These are phyloP conservation scores for Magallana gigas DNA, from an alignment of 1,140 invertebrate genomes.

Conservation along the genomic window DNA sequence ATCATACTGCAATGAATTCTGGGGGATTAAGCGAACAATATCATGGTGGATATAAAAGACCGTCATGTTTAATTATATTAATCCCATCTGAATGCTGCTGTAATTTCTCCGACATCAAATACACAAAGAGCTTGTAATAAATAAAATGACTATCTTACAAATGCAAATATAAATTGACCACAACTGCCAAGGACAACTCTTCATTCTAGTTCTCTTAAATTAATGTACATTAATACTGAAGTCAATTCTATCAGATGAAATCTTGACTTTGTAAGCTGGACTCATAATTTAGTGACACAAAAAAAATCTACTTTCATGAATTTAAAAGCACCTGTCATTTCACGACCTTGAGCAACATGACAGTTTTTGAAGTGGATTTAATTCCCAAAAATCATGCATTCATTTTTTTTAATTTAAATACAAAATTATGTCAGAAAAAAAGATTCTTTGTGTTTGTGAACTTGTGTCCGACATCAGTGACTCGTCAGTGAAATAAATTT, in stretches of 20 bases:
- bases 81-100: not conserved
- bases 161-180: not conserved
- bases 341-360: not conserved
- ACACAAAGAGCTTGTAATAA: not conserved
- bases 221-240: not conserved
- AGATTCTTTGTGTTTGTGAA: no score
- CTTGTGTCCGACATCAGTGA: no score
- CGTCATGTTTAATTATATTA: not conserved
- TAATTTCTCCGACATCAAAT: not conserved
- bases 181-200: not conserved
- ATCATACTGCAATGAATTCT: not conserved
- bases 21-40: not conserved
- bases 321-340: no score
- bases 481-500: no score
- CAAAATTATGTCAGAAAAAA: no score
- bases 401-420: not conserved
- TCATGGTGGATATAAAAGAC: not conserved
- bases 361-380: not conserved
- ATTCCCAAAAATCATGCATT: not conserved
- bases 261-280: no score
- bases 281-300: no score
- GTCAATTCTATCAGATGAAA: no score
- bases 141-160: not conserved
- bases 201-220: not conserved
- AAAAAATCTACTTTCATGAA: no score